Base-by-base conservation (phyloP, 2,888 invertebrate species). In the Pasiphila rectangulata region DNA sequence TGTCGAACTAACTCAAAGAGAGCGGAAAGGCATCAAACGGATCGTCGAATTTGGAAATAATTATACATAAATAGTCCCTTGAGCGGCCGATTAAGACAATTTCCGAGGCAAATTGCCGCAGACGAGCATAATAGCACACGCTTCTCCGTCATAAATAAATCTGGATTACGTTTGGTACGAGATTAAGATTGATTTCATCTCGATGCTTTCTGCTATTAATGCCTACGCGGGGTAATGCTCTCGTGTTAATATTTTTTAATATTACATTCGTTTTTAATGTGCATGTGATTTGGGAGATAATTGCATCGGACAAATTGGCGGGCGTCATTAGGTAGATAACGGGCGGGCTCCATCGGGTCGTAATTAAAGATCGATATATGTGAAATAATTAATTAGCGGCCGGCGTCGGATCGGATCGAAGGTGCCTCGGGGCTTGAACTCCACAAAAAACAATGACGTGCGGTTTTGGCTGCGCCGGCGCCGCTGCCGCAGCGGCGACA, bases 1-100 rank as follows among this genome's bases (percentile, higher is more conserved):
- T 88, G 87, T 88, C 81, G 85, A 88, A 83, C 76, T 66, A 82
- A 81, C 84, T 85, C 84, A 88, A 86, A 85, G 86, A 88, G 88
- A 88, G 88, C 87, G 88, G 87, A 85, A 87, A 88, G 81, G 88
- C 88, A 88, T 88, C 88, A 88, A 88, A 88, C 85, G 79, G 73
- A 82, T 79, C 86, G 83, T 88, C 84, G 88, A 88, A 87, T 88
- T 88, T 88, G 86, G 85, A 88, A 87, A 88, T 88, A 88, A 88
- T 88, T 88, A 88, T 88, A 88, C 85, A 88, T 88, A 88, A 88
- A 88, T 87, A 88, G 88, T 88, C 88, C 88, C 88, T 88, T 88
- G 88, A 88, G 88, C 88, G 88, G 79, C 79, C 88, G 88, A 88
- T 88, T 88, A 88, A 88, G 87, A 88, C 88, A 88, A 88, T 88